Percentiles rank a stretch among this genome's conserved stretches.
Conservation (phyloP, 2,888 invertebrate genomes). For the Bhutanitis thaidina region DNA sequence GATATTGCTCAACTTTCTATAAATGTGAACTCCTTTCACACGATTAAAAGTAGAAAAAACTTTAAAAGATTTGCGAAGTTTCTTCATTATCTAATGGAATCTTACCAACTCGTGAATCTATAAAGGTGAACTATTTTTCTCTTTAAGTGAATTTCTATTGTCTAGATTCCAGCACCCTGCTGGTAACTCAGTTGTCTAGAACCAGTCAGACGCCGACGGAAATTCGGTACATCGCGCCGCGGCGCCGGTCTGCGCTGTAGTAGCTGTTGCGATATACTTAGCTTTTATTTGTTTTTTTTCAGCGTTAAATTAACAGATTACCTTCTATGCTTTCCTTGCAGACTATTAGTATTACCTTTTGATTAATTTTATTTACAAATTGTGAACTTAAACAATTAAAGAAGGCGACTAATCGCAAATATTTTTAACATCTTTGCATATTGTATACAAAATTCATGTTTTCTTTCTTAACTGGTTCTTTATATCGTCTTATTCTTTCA, state of each 20-base stretch:
- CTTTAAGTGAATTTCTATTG: slow-evolving; percentile 49
- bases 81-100: slow-evolving; percentile 3
- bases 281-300: slow-evolving; percentile 1
- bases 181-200: slow-evolving; percentile 37
- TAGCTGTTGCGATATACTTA: not conserved
- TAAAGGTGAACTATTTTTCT: slow-evolving; percentile 28
- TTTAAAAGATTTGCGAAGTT: not conserved
- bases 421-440: too few relatives aligned
- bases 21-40: too few relatives aligned
- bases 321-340: too few relatives aligned
- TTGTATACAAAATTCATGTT: too few relatives aligned
- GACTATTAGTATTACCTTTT: too few relatives aligned
- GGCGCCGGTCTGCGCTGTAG: slow-evolving; percentile 35
- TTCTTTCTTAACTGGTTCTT: too few relatives aligned
- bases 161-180: slow-evolving; percentile 57
- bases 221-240: slow-evolving; percentile 41
- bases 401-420: too few relatives aligned
- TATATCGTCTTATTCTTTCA: too few relatives aligned
- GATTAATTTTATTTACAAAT: too few relatives aligned
- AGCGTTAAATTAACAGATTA: not conserved
- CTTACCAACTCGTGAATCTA: not conserved
- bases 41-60: too few relatives aligned
- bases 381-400: too few relatives aligned
- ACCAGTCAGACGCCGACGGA: slow-evolving; percentile 42
- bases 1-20: too few relatives aligned